Evolutionary conservation across 2,888 invertebrate species (phyloP).

Genomic region (Andrena chrysosceles): DNA sequence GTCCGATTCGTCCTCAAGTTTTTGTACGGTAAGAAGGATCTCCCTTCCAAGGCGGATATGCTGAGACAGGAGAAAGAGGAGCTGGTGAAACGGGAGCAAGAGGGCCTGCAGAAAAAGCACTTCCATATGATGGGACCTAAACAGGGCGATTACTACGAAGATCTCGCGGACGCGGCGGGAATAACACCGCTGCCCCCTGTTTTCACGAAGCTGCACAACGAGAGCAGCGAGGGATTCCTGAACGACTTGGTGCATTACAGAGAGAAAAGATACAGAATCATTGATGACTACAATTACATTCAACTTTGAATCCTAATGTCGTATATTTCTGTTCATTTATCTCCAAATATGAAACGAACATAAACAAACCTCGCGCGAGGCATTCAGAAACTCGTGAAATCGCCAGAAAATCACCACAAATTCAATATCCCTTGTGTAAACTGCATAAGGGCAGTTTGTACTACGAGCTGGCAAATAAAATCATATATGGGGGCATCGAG

Average conservation of each 20-base stretch:
- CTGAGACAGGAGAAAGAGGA: conserved; percentile 87
- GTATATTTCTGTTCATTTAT: neutral
- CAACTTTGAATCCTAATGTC: conserved; percentile 60
- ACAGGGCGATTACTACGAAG: conserved; percentile 90
- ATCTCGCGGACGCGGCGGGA: conserved; percentile 86
- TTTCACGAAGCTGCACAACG: conserved; percentile 90
- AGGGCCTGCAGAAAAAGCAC: conserved; percentile 90
- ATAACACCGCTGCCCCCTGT: conserved; percentile 89
- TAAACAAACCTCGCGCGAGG: too few species aligned
- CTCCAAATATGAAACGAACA: neutral
- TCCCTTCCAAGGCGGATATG: conserved; percentile 90
- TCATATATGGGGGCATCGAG: neutral
- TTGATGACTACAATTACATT: conserved; percentile 88
- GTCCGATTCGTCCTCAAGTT: conserved; percentile 89
- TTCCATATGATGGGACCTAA: conserved; percentile 94
- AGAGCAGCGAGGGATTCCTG: conserved; percentile 88
- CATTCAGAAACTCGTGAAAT: too few species aligned
- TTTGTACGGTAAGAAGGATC: conserved; percentile 87
- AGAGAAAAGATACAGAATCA: conserved; percentile 88
- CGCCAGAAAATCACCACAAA: neutral
- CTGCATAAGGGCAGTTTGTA: conserved; percentile 2
- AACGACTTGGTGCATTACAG: conserved; percentile 88
- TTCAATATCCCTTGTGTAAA: neutral
- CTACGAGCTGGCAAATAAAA: neutral
- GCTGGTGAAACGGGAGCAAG: conserved; percentile 86